phyloP scores from a whole-genome alignment of 1,140 invertebrate species.

The Apocrypta bakeri region DNA sequence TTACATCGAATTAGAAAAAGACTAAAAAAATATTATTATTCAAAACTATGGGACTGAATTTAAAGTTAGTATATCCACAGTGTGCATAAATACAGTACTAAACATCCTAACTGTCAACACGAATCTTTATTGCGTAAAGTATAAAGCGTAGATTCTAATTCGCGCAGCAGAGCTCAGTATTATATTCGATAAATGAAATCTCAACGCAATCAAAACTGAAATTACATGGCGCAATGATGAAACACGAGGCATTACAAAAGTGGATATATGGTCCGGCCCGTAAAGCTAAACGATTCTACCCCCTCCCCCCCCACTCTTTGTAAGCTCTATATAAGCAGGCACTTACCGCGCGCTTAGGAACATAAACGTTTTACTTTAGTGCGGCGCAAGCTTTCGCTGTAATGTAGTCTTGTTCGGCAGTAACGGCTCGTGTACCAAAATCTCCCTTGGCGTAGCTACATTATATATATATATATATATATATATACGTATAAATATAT shows the following conservation, averaged over 20 bases:
- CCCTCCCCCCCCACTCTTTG: no score
- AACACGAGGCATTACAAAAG: neutral
- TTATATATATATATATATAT: no score
- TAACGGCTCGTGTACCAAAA: neutral
- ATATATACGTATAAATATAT: neutral
- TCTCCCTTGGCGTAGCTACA: neutral
- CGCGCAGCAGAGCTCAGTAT: neutral
- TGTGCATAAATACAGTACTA: no score
- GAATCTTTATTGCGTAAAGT: neutral
- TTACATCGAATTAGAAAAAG: no score
- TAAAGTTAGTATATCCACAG: no score
- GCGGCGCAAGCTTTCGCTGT: neutral
- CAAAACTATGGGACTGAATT: no score
- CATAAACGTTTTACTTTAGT: constrained; percentile 2
- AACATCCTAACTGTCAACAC: no score
- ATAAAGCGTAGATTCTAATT: neutral
- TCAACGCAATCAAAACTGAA: neutral
- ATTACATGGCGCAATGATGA: neutral
- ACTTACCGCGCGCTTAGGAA: neutral
- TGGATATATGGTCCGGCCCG: neutral
- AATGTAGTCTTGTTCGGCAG: neutral
- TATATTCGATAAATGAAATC: neutral
- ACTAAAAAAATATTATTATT: no score
- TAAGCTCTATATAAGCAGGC: neutral
- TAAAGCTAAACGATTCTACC: neutral